phyloP scores from a whole-genome alignment of 2,888 invertebrate species.

The Limenitis camilla region DNA sequence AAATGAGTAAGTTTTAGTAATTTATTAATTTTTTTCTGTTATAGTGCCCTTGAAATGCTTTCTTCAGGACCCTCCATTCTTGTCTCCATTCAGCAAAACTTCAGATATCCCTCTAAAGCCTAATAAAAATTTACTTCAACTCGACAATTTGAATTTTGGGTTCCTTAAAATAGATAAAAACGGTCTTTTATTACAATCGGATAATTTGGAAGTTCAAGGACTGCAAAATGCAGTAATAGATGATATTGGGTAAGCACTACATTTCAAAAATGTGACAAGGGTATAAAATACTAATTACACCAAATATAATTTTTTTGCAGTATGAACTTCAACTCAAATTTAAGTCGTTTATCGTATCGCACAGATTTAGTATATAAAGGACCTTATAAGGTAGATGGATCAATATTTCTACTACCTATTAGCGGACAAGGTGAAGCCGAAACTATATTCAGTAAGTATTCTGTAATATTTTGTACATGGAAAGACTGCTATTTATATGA shows the following conservation, averaged over 20 bases:
- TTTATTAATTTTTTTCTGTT: not conserved
- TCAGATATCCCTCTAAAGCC: not conserved
- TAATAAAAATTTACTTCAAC: not conserved
- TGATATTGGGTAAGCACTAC: not conserved
- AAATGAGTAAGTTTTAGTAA: too few species aligned
- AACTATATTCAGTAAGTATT: conserved; percentile 10
- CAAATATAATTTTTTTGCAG: not conserved
- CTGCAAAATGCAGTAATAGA: not conserved
- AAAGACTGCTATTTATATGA: too few species aligned
- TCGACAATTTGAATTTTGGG: not conserved
- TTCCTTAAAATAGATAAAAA: not conserved
- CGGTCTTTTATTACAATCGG: not conserved
- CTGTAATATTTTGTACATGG: not conserved
- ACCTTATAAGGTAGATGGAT: conserved; percentile 8
- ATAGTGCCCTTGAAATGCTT: conserved; percentile 5
- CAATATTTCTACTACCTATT: conserved; percentile 9
- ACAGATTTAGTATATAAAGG: conserved; percentile 7
- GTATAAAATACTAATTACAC: not conserved
- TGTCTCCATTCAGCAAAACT: not conserved
- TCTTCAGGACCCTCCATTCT: not conserved
- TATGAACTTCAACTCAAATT: conserved; percentile 8
- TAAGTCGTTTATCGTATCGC: conserved; percentile 7
- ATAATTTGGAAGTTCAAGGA: not conserved
- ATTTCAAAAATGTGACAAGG: not conserved
- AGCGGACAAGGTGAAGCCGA: conserved; percentile 7